Evolutionary conservation across 2,888 invertebrate species (phyloP), one percentile per base, ranked within the genome.

Genomic region (Macaria notata): DNA sequence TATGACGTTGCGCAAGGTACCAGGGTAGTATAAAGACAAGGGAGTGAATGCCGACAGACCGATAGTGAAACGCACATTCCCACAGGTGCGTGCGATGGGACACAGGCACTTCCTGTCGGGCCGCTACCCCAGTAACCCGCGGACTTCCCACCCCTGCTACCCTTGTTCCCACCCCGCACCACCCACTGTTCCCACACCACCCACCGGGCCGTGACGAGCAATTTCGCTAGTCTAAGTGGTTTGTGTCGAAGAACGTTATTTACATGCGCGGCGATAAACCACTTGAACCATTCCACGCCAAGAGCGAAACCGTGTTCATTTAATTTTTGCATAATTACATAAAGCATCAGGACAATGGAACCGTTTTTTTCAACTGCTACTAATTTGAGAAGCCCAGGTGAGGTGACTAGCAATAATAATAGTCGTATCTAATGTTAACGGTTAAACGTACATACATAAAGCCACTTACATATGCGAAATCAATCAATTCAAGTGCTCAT

Each of bases 1-100:
- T 49, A 19, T 50, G 19, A 33, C 45, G 50, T 42, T 31, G 6
- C 7, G 38, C 49, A 6, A 49, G 33, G 53, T 54, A 76, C 65
- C 70, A 70, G 71, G 65, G 72, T 69, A 66, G 62, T 56, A 70
- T 55, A 53, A 57, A 65, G 54, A 64, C 49, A 56, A 55, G 65
- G 59, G 61, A 70, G 72, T 65, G 63, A 66, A 64, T 66, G 65
- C 33, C 55, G 63, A 66, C 64, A 60, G 57, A 52, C 69, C 71
- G 69, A 76, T 83, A 83, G 82, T 83, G 75, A 81, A 83, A 77
- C 79, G 68, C 67, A 78, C 80, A 84, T 88, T 89, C 87, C 81
- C 89, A 89, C 88, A 90, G 90, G 88, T 88, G 88, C 72, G 71
- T 66, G 75, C 72, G 88, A 81, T 83, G 84, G 82, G 79, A 80